A percentile compares a stretch with the other conserved stretches of the same genome.
phyloP scores from a whole-genome alignment of 2,888 invertebrate species.

The Asteroscopus sphinx region DNA sequence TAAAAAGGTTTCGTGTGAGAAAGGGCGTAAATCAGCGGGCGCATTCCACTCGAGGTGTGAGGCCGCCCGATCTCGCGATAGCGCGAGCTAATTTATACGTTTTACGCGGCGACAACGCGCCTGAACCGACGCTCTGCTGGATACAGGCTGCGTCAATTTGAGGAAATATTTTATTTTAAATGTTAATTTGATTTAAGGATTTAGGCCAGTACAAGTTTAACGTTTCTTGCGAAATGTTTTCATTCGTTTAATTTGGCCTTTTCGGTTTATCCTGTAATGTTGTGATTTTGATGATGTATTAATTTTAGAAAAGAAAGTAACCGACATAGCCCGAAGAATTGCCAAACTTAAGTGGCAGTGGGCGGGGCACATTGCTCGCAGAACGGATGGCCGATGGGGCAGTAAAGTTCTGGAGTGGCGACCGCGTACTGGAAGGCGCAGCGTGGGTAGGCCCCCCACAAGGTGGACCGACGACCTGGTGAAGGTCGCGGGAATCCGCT shows the following conservation, averaged over 20 bases:
- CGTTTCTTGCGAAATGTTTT: background rate
- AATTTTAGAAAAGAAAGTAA: too few species aligned
- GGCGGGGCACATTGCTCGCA: too few species aligned
- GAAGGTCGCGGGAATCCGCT: too few species aligned
- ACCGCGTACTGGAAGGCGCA: too few species aligned
- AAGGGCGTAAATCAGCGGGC: conserved; percentile 80
- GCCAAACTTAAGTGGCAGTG: too few species aligned
- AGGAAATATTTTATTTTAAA: conserved; percentile 20
- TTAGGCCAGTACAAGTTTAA: background rate
- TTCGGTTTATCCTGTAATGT: background rate
- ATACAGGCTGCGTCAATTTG: conserved; percentile 60
- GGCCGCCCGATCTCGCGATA: conserved; percentile 87
- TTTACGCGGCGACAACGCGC: conserved; percentile 88
- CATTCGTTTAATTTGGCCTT: conserved; percentile 1
- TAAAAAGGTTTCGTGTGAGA: conserved; percentile 77
- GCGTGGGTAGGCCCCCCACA: too few species aligned
- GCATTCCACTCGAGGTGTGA: conserved; percentile 89
- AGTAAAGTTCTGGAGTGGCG: too few species aligned
- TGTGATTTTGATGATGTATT: background rate
- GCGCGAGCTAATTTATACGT: conserved; percentile 87
- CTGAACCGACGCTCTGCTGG: conserved; percentile 68
- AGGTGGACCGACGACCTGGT: too few species aligned
- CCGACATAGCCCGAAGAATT: too few species aligned
- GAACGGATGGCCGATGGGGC: too few species aligned
- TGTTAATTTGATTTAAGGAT: conserved; percentile 8